phyloP scores from a whole-genome alignment of 2,888 invertebrate species.

The Arctia plantaginis region DNA sequence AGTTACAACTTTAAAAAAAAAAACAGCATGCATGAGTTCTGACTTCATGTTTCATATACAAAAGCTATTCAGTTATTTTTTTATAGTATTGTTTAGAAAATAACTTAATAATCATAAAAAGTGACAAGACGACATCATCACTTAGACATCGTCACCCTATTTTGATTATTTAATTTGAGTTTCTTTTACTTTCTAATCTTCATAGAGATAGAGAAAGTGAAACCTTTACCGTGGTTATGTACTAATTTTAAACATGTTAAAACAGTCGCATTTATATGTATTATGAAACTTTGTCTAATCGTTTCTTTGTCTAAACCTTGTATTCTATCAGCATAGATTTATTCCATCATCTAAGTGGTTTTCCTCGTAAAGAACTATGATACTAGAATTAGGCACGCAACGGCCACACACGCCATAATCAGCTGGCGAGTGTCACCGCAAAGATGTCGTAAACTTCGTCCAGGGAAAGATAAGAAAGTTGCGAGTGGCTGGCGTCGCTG shows the following conservation, averaged over 20 bases:
- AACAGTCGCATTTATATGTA: background rate
- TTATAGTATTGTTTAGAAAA: no score
- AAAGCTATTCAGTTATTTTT: no score
- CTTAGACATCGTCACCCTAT: no score
- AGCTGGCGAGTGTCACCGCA: conserved; percentile 58
- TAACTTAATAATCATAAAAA: background rate
- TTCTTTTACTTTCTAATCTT: no score
- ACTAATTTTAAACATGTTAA: background rate
- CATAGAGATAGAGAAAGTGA: background rate
- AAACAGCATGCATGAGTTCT: no score
- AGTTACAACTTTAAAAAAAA: background rate
- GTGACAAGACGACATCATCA: no score
- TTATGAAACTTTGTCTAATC: background rate
- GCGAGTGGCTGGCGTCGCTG: conserved; percentile 71
- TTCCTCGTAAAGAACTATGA: conserved; percentile 30
- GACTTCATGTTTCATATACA: background rate
- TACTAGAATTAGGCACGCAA: conserved; percentile 44
- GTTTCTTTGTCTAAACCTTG: background rate
- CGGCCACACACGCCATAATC: conserved; percentile 61
- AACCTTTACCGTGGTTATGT: background rate
- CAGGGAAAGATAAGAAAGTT: conserved; percentile 73
- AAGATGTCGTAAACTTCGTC: conserved; percentile 69
- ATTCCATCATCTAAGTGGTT: conserved; percentile 23
- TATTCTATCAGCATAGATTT: conserved; percentile 9
- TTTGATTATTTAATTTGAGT: no score